Conservation (phyloP, 2,113 vertebrate genomes). For the Chiloscyllium plagiosum region DNA sequence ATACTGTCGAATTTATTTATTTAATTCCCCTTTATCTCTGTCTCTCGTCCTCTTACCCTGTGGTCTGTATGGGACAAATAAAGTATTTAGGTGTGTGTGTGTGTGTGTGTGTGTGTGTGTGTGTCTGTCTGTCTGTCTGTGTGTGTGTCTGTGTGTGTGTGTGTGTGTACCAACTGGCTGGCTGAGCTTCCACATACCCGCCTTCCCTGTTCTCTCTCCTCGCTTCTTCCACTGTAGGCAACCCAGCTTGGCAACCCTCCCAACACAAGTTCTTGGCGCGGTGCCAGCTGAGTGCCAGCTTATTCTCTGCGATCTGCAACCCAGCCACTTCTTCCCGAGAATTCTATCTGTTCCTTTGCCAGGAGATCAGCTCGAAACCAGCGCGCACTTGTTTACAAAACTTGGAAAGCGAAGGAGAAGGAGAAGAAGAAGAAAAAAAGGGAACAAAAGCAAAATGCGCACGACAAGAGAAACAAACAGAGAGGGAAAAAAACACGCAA, state of each 20-base stretch:
- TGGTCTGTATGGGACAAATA: neutral
- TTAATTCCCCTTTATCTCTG: neutral
- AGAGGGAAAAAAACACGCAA: neutral
- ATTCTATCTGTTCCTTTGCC: constrained; percentile 32
- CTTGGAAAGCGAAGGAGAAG: constrained; percentile 10
- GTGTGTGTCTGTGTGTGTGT: neutral
- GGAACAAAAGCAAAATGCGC: constrained; percentile 11
- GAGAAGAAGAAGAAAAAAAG: neutral
- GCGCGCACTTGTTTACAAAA: constrained; percentile 28
- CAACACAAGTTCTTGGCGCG: neutral
- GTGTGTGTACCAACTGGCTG: neutral
- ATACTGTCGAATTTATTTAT: neutral
- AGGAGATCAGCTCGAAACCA: constrained; percentile 21
- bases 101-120: neutral
- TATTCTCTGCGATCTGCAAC: constrained; percentile 27
- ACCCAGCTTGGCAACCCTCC: constrained; percentile 30
- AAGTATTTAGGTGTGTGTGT: neutral
- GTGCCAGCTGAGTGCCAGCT: constrained; percentile 25
- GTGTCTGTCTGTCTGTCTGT: neutral
- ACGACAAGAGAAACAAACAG: neutral
- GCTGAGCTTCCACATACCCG: neutral
- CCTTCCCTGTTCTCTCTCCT: constrained; percentile 17
- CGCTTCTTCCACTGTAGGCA: constrained; percentile 19
- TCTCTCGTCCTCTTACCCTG: neutral
- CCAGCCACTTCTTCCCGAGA: constrained; percentile 21